A percentile compares a stretch with the other conserved stretches of the same genome.
Conservation (phyloP, 2,113 vertebrate species). For the Andinoacara biseriatus region DNA sequence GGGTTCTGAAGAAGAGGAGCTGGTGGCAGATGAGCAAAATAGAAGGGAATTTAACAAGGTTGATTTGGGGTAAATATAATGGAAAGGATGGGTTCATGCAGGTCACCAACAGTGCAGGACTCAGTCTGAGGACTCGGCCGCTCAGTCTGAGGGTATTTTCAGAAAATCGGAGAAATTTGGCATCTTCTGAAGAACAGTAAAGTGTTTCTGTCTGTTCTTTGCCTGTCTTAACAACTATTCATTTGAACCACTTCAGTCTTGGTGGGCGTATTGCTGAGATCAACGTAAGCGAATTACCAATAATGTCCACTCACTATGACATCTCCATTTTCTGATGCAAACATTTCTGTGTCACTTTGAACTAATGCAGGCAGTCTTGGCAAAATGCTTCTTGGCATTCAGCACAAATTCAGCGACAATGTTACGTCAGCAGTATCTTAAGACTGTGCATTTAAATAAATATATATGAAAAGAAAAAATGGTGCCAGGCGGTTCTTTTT, state of each 20-base stretch:
- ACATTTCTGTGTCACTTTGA: background rate
- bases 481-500: background rate
- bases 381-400: background rate
- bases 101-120: constrained; percentile 33
- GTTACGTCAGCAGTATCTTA: background rate
- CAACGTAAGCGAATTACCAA: background rate
- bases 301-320: background rate
- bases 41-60: constrained; percentile 16
- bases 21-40: constrained; percentile 17
- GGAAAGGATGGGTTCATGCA: constrained; percentile 24
- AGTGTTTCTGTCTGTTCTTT: background rate
- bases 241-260: background rate
- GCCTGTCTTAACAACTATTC: background rate
- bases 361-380: background rate
- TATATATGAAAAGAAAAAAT: too few species aligned
- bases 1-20: constrained; percentile 30
- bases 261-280: background rate
- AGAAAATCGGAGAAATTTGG: background rate
- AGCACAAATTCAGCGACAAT: background rate
- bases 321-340: too few species aligned
- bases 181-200: background rate
- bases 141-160: background rate
- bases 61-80: constrained; percentile 35
- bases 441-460: background rate
- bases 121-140: background rate